Evolutionary conservation across 2,113 vertebrate species (phyloP).

Genomic region (Cheilinus undulatus): DNA sequence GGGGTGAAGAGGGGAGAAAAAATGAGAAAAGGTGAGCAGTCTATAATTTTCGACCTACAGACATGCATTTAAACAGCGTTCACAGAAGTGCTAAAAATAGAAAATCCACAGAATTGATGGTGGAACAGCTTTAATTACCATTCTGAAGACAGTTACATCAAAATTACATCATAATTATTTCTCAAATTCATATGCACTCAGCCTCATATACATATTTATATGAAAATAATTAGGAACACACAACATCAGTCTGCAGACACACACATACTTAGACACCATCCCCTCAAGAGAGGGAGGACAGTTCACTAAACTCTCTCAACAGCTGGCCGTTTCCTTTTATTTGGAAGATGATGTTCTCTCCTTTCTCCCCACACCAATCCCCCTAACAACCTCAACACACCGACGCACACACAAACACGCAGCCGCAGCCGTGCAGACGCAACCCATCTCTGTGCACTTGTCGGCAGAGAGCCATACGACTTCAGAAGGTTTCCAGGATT

Average conservation of each 20-base stretch:
- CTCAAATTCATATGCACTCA: slow-evolving; percentile 25
- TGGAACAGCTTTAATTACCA: neutral
- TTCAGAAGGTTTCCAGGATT: slow-evolving; percentile 96
- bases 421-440: slow-evolving; percentile 21
- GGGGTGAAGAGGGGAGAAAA: neutral
- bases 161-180: slow-evolving; percentile 6
- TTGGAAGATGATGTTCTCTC: slow-evolving; percentile 60
- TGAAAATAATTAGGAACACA: neutral
- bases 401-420: slow-evolving; percentile 16
- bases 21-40: neutral
- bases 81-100: neutral
- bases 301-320: slow-evolving; percentile 81
- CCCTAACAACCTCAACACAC: slow-evolving; percentile 2
- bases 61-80: neutral
- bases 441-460: slow-evolving; percentile 8
- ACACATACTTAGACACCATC: slow-evolving; percentile 13
- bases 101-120: neutral
- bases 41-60: neutral
- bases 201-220: slow-evolving; percentile 27
- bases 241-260: slow-evolving; percentile 16
- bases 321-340: slow-evolving; percentile 83
- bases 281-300: slow-evolving; percentile 75
- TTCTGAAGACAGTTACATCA: slow-evolving; percentile 1
- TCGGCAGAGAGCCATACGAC: slow-evolving; percentile 92
- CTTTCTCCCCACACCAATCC: slow-evolving; percentile 31